A percentile compares a stretch with the other conserved stretches of the same genome.
phyloP scores from a whole-genome alignment of 2,797 vertebrate species.

The Danio albolineatus region DNA sequence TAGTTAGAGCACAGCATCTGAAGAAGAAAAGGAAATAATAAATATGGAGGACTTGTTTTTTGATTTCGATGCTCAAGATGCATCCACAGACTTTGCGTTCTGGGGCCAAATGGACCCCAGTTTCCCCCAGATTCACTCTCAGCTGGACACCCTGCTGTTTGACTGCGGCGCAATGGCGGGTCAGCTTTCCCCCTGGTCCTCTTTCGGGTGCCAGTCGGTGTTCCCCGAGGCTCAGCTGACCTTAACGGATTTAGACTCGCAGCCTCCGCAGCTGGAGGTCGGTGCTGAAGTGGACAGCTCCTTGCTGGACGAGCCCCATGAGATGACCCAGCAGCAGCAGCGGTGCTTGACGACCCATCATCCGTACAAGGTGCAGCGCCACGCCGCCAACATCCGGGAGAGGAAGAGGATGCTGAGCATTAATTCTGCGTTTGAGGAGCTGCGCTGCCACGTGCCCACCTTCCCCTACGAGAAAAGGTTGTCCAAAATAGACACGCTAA shows the following conservation, averaged over 20 bases:
- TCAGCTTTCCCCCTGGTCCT: slow-evolving; percentile 71
- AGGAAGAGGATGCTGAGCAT: slow-evolving; percentile 84
- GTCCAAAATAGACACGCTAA: slow-evolving; percentile 84
- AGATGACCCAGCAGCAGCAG: slow-evolving; percentile 49
- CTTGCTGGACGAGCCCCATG: slow-evolving; percentile 65
- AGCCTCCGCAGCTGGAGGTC: slow-evolving; percentile 59
- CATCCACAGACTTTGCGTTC: slow-evolving; percentile 70
- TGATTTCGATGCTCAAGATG: slow-evolving; percentile 72
- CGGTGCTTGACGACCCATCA: slow-evolving; percentile 58
- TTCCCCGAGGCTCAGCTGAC: slow-evolving; percentile 74
- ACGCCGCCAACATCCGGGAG: slow-evolving; percentile 84
- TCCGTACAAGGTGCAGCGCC: slow-evolving; percentile 79
- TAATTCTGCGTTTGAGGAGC: slow-evolving; percentile 82
- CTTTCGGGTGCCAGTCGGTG: slow-evolving; percentile 64
- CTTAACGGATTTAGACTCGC: slow-evolving; percentile 69
- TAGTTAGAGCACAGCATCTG: not conserved
- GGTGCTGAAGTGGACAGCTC: slow-evolving; percentile 76
- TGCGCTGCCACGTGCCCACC: slow-evolving; percentile 81
- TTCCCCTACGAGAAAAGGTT: slow-evolving; percentile 85
- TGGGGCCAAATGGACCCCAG: slow-evolving; percentile 77
- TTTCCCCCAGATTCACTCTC: slow-evolving; percentile 67
- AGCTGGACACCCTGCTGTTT: slow-evolving; percentile 72
- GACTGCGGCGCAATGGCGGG: slow-evolving; percentile 70
- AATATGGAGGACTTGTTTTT: slow-evolving; percentile 78
- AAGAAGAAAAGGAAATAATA: not conserved